phyloP scores from a whole-genome alignment of 2,797 vertebrate genomes.

The Propithecus perrieri region DNA sequence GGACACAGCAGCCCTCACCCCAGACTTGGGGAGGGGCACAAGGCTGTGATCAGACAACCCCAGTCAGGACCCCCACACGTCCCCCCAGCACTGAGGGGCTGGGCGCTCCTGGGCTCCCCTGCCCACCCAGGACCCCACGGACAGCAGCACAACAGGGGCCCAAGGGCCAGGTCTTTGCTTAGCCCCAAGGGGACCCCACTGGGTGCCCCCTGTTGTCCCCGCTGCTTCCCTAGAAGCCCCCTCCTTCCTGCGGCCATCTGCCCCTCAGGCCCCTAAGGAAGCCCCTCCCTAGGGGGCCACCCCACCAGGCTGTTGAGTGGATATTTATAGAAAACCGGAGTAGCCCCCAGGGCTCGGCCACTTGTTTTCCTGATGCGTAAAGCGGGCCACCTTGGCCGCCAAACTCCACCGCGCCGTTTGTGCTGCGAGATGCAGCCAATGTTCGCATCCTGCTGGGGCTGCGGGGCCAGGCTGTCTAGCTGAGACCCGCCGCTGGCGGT shows the following conservation, averaged over 20 bases:
- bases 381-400: neutral
- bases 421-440: neutral
- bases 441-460: neutral
- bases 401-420: neutral
- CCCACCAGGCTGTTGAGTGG: fast-evolving
- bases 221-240: neutral
- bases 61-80: neutral
- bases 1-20: fast-evolving
- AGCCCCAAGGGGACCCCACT: neutral
- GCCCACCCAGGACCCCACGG: neutral
- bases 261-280: neutral
- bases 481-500: neutral
- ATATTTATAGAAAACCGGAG: neutral
- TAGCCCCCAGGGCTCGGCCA: neutral
- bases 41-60: neutral
- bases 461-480: neutral
- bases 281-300: neutral
- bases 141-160: neutral
- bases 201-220: fast-evolving
- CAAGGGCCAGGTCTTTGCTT: neutral
- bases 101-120: neutral
- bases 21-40: neutral
- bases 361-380: neutral
- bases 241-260: neutral
- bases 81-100: neutral